Base-by-base conservation (phyloP, 2,888 invertebrate species). In the Drosophila testacea region DNA sequence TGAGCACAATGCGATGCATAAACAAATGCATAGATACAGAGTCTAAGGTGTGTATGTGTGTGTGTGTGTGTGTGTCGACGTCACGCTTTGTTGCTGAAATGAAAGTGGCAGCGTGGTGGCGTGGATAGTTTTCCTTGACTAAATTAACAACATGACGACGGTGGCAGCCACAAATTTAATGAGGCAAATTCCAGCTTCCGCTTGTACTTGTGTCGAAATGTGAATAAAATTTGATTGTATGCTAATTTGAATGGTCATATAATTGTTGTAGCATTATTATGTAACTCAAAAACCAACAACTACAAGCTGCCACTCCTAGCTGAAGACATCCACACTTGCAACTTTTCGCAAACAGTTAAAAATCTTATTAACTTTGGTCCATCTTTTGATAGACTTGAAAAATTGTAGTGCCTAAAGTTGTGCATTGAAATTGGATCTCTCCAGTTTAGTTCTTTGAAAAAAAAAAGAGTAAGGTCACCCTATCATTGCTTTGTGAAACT, bases 31-130 rank as follows among this genome's bases (percentile, higher is more conserved):
- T 32, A 39, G 28, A 11, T 30, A 39, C 28, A 30, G 5, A 30
- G 30, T 39, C 16, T 10, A 6, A 16, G 4, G 32, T 32, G 16
- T 6, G 13, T n/a, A 11, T 10, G 7, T 22, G 5, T 7, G 22
- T 34, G 22, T 22, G 22, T 22, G 16, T n/a, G 9, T 44, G n/a
- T 27, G 27, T 38, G 57, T n/a, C 48, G 59, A 47, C 82, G 83
- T 86, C 77, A 82, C 81, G 90, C 88, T 89, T 81, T 76, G 81
- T 60, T 71, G 80, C 73, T 67, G 81, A 86, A 83, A 88, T 79
- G 88, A 89, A 88, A 87, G 87, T 87, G 88, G 70, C 82, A 70
- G 13, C 46, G n/a, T n/a, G 16, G 52, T 69, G 69, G 55, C 62
- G 47, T 70, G 61, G 63, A 66, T 77, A 51, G 60, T 51, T 61